These are phyloP conservation scores for Caerostris darwini DNA, from an alignment of 1,140 invertebrate genomes.

Conservation along the genomic window DNA sequence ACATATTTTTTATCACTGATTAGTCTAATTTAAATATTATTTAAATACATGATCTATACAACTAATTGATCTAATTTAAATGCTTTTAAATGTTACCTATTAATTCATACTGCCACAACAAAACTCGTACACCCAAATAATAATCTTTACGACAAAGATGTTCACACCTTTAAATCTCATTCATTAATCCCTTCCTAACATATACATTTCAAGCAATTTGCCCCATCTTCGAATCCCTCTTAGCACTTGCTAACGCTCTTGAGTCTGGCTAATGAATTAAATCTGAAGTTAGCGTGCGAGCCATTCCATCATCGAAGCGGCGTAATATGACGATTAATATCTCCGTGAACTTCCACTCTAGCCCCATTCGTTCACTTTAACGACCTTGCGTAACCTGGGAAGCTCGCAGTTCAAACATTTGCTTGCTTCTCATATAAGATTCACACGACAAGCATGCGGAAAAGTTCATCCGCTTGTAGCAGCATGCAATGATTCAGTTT, in stretches of 20 bases:
- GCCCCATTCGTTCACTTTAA: slow-evolving; percentile 11
- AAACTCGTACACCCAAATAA: no score
- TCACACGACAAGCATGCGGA: not conserved
- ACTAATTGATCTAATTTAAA: no score
- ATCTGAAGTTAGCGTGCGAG: not conserved
- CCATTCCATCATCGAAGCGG: slow-evolving; percentile 8
- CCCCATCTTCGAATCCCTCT: not conserved
- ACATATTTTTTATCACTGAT: no score
- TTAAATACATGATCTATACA: no score
- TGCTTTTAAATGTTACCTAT: no score
- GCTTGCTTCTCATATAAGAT: not conserved
- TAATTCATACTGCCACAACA: no score
- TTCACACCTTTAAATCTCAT: no score
- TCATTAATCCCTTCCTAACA: no score
- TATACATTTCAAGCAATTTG: no score
- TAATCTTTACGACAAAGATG: no score
- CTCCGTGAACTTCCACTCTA: slow-evolving; percentile 5
- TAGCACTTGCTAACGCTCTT: not conserved
- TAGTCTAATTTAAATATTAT: no score
- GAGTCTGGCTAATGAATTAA: slow-evolving; percentile 13
- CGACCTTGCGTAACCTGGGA: not conserved
- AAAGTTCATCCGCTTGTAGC: not conserved
- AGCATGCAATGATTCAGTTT: not conserved
- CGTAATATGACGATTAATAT: slow-evolving; percentile 19
- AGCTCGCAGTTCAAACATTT: slow-evolving; percentile 15